These are phyloP conservation scores for Temnothorax longispinosus DNA, from an alignment of 1,140 invertebrate species.

Conservation along the genomic window DNA sequence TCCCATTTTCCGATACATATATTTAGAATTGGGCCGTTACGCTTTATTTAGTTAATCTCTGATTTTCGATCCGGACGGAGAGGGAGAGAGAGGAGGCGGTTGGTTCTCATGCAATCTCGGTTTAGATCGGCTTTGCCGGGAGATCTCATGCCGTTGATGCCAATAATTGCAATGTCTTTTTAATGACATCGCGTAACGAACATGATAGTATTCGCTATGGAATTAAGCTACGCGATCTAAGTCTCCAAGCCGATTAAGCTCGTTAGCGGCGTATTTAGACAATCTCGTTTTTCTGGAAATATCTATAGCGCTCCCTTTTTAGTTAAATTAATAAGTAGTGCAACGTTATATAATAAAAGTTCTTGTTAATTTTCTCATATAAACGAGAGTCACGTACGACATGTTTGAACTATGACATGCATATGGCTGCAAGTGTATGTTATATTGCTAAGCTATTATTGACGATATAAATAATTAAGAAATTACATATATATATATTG, in stretches of 20 bases:
- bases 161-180: constrained; percentile 48
- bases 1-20: constrained; percentile 60
- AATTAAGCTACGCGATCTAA: constrained; percentile 13
- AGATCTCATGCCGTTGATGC: background rate
- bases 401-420: background rate
- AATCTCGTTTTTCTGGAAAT: background rate
- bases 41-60: constrained; percentile 62
- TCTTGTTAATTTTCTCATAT: background rate
- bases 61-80: constrained; percentile 22
- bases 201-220: background rate
- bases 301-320: background rate
- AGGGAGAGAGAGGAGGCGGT: background rate
- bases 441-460: too few species aligned
- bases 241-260: constrained; percentile 42
- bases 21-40: constrained; percentile 60
- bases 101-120: constrained; percentile 9
- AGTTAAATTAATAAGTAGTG: background rate
- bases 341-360: background rate
- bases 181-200: constrained; percentile 33
- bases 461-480: background rate
- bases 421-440: background rate
- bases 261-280: constrained; percentile 26
- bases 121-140: background rate
- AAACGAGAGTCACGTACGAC: background rate
- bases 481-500: background rate